Base-by-base conservation (phyloP, 2,113 vertebrate species). In the Cyanoramphus novaezelandiae region DNA sequence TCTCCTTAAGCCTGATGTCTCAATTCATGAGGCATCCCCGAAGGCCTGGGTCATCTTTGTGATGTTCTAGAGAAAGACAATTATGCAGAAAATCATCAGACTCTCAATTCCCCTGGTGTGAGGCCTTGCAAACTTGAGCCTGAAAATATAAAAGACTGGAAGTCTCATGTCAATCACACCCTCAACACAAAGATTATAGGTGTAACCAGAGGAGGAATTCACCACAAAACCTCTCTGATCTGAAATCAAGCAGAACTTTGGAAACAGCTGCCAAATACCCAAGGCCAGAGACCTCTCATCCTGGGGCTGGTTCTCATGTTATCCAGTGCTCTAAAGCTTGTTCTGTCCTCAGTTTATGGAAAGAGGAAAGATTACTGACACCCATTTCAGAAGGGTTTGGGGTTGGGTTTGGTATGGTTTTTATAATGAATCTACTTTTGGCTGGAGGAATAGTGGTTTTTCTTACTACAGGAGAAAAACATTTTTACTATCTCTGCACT, bases 231-330 rank as follows among this genome's bases (percentile, higher is more conserved):
- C 64, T 87, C 55, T 94, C 90, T 94, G 90, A 86, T 91, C 90
- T 90, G 90, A 96, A 97, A 86, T 96, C 68, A 80, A 74, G 78
- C 82, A 96, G 94, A 94, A 81, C 71, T 90, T 57, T 90, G 88
- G 85, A 64, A 94, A 93, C 64, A 74, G 63, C 90, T 94, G 82
- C 79, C 64, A 93, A 93, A 85, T 59, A 90, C 28, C 50, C 49
- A 70, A 70, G 78, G 90, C 49, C 78, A 85, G 74, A 94, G 85
- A 83, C 68, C 43, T 80, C 87, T 87, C 19, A 27, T 87, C 79
- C 60, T 59, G 29, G 17, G 46, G 18, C 27, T 6, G 0, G 49
- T 86, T 82, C 67, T 88, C 1, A 1, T 68, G 49, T 72, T 83
- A 82, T 10, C n/a, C 0, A 0, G 21, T 49, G 53, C 53, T 86